These are phyloP conservation scores for Galagoides demidoff DNA, from an alignment of 2,797 vertebrate species.

Conservation along the genomic window DNA sequence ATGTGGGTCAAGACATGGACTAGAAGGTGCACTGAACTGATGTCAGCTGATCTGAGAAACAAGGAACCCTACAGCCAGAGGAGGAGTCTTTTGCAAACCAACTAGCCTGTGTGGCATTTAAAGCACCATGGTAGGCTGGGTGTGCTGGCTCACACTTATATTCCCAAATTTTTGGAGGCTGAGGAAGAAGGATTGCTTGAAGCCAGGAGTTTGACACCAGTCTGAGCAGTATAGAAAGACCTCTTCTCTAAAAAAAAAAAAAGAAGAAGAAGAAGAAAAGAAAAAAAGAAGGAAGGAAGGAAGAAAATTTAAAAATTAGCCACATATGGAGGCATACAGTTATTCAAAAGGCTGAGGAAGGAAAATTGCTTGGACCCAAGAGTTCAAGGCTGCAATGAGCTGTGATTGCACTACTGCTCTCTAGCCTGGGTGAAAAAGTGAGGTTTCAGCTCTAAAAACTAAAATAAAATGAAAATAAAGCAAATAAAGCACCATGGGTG, in stretches of 20 bases:
- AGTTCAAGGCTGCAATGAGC: not conserved
- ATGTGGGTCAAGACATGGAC: rapidly evolving
- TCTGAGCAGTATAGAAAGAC: not conserved
- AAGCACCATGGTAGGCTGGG: not conserved
- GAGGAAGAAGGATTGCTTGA: not conserved
- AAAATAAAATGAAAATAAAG: not conserved
- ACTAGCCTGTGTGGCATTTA: not conserved
- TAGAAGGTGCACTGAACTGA: rapidly evolving
- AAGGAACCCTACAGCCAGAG: not conserved
- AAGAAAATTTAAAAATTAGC: not conserved
- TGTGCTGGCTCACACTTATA: not conserved
- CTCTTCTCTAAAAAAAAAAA: not conserved
- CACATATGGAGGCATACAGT: not conserved
- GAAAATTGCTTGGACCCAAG: not conserved
- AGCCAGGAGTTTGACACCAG: not conserved
- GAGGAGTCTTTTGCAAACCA: not conserved
- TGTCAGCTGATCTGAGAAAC: not conserved
- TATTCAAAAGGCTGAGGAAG: not conserved
- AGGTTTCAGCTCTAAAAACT: not conserved
- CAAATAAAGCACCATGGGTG: not conserved
- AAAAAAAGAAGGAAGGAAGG: too few relatives aligned
- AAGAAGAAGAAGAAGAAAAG: not conserved
- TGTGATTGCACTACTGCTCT: not conserved
- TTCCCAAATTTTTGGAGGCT: not conserved
- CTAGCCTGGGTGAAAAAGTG: not conserved